Percentiles rank a stretch among this genome's conserved stretches.
These are phyloP conservation scores for Drepanosiphum platanoidis DNA, from an alignment of 2,888 invertebrate genomes.

Conservation along the genomic window DNA sequence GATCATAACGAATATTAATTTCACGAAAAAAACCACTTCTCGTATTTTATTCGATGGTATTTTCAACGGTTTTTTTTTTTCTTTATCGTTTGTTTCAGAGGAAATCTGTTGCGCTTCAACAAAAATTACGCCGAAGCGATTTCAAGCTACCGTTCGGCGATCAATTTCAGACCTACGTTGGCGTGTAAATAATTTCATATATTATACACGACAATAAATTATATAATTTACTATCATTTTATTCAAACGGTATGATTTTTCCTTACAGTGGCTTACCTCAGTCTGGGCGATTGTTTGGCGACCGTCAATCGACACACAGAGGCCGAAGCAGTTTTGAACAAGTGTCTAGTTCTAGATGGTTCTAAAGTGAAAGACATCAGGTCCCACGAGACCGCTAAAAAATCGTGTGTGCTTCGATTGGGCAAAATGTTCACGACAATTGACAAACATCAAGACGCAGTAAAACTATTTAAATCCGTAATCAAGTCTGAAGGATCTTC, in stretches of 20 bases:
- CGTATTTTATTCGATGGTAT: not conserved
- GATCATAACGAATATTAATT: not conserved
- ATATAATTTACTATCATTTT: not conserved
- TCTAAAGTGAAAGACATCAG: constrained; percentile 85
- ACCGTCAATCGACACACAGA: constrained; percentile 83
- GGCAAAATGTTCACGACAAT: constrained; percentile 86
- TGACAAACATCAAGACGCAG: constrained; percentile 84
- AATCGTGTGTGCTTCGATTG: constrained; percentile 90
- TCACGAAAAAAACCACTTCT: too few relatives aligned
- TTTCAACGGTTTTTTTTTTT: not conserved
- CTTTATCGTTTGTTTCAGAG: constrained; percentile 20
- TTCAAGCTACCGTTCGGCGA: constrained; percentile 43
- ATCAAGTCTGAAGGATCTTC: constrained; percentile 83
- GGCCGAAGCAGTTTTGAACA: constrained; percentile 82
- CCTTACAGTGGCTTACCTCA: constrained; percentile 89
- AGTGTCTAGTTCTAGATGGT: constrained; percentile 86
- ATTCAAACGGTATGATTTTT: constrained; percentile 63
- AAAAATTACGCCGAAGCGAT: constrained; percentile 54
- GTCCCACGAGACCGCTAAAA: constrained; percentile 89
- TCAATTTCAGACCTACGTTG: constrained; percentile 48
- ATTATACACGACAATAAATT: not conserved
- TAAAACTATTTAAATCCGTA: constrained; percentile 84
- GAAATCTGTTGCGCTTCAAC: constrained; percentile 47
- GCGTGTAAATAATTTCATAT: constrained; percentile 26
- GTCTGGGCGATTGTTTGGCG: constrained; percentile 88